Percentiles rank a stretch among this genome's conserved stretches.
phyloP scores from a whole-genome alignment of 2,113 vertebrate genomes.

The Ranitomeya variabilis region DNA sequence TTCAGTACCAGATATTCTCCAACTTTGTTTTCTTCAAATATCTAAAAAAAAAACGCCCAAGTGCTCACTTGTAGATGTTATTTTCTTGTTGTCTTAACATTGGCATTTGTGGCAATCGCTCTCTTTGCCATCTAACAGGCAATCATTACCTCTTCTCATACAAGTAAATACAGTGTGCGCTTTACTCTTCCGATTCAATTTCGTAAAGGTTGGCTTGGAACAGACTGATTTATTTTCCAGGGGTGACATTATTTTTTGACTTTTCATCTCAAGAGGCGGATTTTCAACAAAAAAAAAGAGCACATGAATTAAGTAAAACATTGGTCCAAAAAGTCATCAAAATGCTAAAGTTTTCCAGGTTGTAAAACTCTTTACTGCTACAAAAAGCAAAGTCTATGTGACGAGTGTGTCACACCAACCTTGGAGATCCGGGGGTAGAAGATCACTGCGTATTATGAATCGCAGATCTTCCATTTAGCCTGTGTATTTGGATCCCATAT shows the following conservation, averaged over 20 bases:
- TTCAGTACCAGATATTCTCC: not conserved
- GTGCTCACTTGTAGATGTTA: not conserved
- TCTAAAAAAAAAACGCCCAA: not conserved
- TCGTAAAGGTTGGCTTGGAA: not conserved
- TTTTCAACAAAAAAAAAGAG: not conserved
- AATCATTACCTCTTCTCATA: not conserved
- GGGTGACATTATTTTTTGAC: not conserved
- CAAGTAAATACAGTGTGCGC: not conserved
- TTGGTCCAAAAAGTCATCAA: not conserved
- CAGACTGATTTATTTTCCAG: not conserved
- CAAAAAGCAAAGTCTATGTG: too few relatives aligned
- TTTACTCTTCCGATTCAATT: not conserved
- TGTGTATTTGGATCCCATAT: too few relatives aligned
- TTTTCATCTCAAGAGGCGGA: not conserved
- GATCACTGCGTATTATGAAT: too few relatives aligned
- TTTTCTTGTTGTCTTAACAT: not conserved
- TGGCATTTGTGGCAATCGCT: not conserved
- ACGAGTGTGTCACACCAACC: too few relatives aligned
- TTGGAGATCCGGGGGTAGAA: too few relatives aligned
- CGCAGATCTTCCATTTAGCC: too few relatives aligned
- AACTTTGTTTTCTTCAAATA: not conserved
- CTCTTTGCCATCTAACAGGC: not conserved
- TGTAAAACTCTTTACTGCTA: not conserved
- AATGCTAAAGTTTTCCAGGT: not conserved
- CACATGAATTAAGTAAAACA: not conserved